Evolutionary conservation across 2,113 vertebrate species (phyloP).

Genomic region (Eurypyga helias): DNA sequence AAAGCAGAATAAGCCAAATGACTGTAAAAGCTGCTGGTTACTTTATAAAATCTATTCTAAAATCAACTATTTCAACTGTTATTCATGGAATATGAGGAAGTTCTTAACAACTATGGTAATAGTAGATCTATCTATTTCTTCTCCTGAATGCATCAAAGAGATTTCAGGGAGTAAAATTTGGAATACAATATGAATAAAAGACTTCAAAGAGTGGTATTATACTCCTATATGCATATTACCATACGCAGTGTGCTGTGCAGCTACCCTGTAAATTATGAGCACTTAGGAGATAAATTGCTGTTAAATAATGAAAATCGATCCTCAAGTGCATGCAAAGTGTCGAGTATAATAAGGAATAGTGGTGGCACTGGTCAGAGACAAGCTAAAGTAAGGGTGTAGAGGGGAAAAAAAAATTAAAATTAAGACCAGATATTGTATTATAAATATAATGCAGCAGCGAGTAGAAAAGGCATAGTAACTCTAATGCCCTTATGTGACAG

Average conservation of each 20-base stretch:
- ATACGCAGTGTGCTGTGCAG: not conserved
- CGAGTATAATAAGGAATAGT: not conserved
- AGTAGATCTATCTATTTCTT: not conserved
- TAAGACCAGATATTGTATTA: not conserved
- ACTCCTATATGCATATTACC: not conserved
- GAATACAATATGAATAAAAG: not conserved
- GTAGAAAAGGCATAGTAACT: not conserved
- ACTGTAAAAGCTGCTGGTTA: not conserved
- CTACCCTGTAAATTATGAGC: not conserved
- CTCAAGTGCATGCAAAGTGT: not conserved
- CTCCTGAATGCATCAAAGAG: not conserved
- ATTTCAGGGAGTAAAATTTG: not conserved
- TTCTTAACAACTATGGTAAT: not conserved
- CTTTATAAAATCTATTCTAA: not conserved
- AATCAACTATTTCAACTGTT: not conserved
- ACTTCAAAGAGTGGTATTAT: not conserved
- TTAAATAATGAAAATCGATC: not conserved
- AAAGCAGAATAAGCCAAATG: not conserved
- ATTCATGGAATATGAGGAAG: not conserved
- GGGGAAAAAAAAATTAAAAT: not conserved
- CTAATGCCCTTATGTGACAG: not conserved
- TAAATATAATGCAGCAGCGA: constrained; percentile 1
- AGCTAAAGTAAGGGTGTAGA: not conserved
- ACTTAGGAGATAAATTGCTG: not conserved
- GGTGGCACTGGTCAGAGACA: not conserved